phyloP scores from a whole-genome alignment of 53 echinoderm and acorn worm genomes.

The Holothuria leucospilota region DNA sequence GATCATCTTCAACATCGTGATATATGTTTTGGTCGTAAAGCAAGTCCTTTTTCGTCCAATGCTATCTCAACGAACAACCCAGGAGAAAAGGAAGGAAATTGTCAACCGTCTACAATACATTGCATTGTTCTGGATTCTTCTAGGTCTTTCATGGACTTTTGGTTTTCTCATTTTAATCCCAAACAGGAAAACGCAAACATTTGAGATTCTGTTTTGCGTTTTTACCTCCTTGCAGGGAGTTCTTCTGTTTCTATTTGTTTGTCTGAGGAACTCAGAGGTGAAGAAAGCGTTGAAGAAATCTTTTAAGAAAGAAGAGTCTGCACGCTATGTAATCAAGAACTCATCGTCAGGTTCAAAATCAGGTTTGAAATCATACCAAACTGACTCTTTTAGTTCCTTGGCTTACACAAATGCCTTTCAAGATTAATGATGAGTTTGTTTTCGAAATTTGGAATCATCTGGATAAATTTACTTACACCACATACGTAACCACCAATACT shows the following conservation, averaged over 20 bases:
- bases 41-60: slow-evolving; percentile 13
- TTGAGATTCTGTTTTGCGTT: not conserved
- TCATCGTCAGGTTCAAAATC: too few relatives aligned
- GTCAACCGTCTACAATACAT: slow-evolving; percentile 3
- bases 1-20: not conserved
- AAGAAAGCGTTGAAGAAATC: not conserved
- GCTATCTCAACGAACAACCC: not conserved
- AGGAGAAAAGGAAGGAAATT: not conserved
- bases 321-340: too few relatives aligned
- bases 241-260: not conserved
- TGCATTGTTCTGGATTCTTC: not conserved
- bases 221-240: not conserved
- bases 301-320: not conserved
- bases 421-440: too few relatives aligned
- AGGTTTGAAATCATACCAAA: too few relatives aligned
- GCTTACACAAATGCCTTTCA: too few relatives aligned
- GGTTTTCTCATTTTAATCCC: not conserved
- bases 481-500: too few relatives aligned
- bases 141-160: slow-evolving; percentile 14
- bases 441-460: too few relatives aligned
- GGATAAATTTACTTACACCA: too few relatives aligned
- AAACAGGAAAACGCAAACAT: not conserved
- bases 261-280: not conserved
- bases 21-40: not conserved
- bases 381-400: too few relatives aligned